Conservation (phyloP, 2,888 invertebrate genomes). For the Physocephala rufipes region DNA sequence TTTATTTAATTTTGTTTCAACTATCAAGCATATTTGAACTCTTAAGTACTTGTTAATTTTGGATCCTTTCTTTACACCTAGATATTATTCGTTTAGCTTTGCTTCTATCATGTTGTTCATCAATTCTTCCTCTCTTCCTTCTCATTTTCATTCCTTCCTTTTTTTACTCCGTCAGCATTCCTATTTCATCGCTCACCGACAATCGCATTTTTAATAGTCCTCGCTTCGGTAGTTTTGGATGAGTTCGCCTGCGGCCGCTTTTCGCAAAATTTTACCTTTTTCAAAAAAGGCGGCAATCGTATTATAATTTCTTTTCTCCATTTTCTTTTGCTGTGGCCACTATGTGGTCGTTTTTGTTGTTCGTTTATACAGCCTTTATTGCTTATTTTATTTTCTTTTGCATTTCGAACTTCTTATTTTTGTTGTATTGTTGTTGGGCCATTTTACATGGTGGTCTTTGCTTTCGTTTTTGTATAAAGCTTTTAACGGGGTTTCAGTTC, state of each 20-base stretch:
- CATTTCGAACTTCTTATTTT: neutral
- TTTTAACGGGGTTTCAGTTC: constrained; percentile 25
- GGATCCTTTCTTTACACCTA: too few species aligned
- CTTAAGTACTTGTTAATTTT: too few species aligned
- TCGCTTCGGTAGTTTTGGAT: constrained; percentile 38
- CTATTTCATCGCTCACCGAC: constrained; percentile 17
- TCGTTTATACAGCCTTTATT: neutral
- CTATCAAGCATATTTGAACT: too few species aligned
- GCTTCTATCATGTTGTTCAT: too few species aligned
- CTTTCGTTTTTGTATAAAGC: constrained; percentile 19
- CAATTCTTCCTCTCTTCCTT: constrained; percentile 4
- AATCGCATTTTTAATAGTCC: constrained; percentile 40
- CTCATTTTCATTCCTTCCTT: constrained; percentile 12
- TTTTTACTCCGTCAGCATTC: neutral
- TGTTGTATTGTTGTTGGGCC: constrained; percentile 4
- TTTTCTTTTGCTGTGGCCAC: neutral
- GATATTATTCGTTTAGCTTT: too few species aligned
- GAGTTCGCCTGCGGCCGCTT: constrained; percentile 38
- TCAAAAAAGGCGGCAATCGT: constrained; percentile 32
- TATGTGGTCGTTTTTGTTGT: neutral
- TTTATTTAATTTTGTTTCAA: too few species aligned
- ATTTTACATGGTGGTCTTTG: constrained; percentile 5
- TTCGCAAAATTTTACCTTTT: constrained; percentile 30
- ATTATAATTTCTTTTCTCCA: constrained; percentile 25
- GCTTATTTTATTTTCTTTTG: neutral